A percentile compares a stretch with the other conserved stretches of the same genome.
phyloP scores from a whole-genome alignment of 2,797 vertebrate genomes.

The Novumbra hubbsi region DNA sequence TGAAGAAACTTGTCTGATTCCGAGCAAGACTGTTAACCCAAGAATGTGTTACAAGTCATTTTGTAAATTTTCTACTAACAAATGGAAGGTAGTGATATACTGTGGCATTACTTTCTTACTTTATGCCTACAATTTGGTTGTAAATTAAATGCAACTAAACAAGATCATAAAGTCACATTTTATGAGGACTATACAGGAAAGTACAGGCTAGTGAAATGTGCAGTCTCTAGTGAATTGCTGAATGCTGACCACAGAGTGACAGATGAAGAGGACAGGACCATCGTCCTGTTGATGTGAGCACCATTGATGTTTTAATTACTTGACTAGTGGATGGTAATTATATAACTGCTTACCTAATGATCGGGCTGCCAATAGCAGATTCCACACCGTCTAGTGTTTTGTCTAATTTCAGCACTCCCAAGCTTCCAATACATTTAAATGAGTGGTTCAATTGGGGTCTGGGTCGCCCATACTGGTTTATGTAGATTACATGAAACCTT shows the following conservation, averaged over 20 bases:
- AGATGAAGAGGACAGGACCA: slow-evolving; percentile 13
- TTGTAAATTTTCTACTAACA: background rate
- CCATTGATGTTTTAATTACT: slow-evolving; percentile 79
- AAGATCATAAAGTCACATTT: background rate
- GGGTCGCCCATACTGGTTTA: slow-evolving; percentile 9
- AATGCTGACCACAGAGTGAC: slow-evolving; percentile 42
- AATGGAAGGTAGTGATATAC: background rate
- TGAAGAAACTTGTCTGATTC: no score
- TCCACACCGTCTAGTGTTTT: slow-evolving; percentile 41
- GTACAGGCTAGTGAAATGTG: slow-evolving; percentile 15
- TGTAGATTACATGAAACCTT: background rate
- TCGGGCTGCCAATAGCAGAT: slow-evolving; percentile 66
- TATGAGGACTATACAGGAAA: slow-evolving; percentile 8
- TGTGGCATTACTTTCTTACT: background rate
- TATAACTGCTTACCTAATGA: slow-evolving; percentile 67
- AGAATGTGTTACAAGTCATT: no score
- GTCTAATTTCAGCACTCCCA: slow-evolving; percentile 28
- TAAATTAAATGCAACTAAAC: background rate
- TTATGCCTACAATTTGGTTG: background rate
- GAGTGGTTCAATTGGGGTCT: background rate
- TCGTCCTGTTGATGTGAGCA: slow-evolving; percentile 54
- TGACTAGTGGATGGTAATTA: slow-evolving; percentile 77
- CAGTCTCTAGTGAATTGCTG: slow-evolving; percentile 18
- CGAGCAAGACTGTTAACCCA: no score
- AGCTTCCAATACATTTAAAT: slow-evolving; percentile 18